Percentiles rank a stretch among this genome's conserved stretches.
These are phyloP conservation scores for Pristionchus arcanus DNA, from an alignment of 2,888 invertebrate genomes.

Conservation along the genomic window DNA sequence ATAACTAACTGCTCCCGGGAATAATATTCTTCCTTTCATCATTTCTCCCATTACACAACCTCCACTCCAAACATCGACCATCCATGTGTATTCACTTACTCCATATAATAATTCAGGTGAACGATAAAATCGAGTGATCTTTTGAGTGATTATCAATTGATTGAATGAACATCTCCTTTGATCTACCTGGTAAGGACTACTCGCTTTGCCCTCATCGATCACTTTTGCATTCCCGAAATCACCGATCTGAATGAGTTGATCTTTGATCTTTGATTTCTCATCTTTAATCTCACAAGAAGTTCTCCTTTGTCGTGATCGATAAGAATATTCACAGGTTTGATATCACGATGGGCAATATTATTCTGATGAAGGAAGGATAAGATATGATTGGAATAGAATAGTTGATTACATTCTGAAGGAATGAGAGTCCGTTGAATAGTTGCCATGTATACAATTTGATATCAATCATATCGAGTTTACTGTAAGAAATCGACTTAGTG, in stretches of 20 bases:
- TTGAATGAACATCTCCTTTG: background rate
- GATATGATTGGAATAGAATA: background rate
- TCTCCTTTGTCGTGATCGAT: conserved; percentile 57
- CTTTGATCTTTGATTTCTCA: background rate
- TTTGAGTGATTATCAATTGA: background rate
- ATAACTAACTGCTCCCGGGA: conserved; percentile 58
- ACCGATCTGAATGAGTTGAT: conserved; percentile 59
- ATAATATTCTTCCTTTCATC: conserved; percentile 59
- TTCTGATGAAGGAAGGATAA: conserved; percentile 12
- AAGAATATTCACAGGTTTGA: conserved; percentile 58
- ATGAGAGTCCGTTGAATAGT: conserved; percentile 63
- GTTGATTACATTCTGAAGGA: conserved; percentile 55
- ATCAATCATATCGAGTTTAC: conserved; percentile 59
- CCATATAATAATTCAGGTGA: conserved; percentile 61
- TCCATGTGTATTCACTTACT: conserved; percentile 1
- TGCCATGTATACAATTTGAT: conserved; percentile 67
- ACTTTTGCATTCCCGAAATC: conserved; percentile 66
- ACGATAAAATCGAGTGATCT: conserved; percentile 66
- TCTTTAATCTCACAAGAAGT: background rate
- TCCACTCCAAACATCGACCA: conserved; percentile 62
- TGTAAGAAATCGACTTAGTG: background rate
- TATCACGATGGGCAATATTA: conserved; percentile 38
- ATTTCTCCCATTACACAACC: conserved; percentile 64
- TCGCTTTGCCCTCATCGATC: conserved; percentile 54
- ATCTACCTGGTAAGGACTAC: conserved; percentile 55